phyloP scores from a whole-genome alignment of 2,888 invertebrate species.

The Timema podura region DNA sequence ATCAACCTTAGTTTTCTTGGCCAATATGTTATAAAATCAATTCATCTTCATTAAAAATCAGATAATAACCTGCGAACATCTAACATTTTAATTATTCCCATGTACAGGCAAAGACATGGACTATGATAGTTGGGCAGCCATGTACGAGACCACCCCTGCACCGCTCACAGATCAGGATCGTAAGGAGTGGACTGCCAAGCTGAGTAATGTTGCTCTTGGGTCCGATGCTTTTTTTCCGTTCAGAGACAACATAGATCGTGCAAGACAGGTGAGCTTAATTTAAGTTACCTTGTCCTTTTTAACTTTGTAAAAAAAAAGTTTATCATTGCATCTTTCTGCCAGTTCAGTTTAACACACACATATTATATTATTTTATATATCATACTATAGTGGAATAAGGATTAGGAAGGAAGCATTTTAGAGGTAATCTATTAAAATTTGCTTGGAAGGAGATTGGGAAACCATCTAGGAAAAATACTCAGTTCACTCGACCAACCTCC shows the following conservation, averaged over 20 bases:
- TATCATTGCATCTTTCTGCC: not conserved
- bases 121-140: conserved; percentile 63
- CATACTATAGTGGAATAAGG: too few relatives aligned
- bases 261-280: conserved; percentile 63
- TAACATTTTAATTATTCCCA: conserved; percentile 3
- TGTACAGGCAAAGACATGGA: conserved; percentile 73
- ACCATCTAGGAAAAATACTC: too few relatives aligned
- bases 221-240: conserved; percentile 99
- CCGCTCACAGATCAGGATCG: conserved; percentile 65
- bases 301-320: not conserved
- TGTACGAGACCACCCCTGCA: conserved; percentile 71
- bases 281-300: too few relatives aligned
- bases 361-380: too few relatives aligned
- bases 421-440: too few relatives aligned
- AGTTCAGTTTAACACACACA: not conserved
- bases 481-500: too few relatives aligned
- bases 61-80: not conserved
- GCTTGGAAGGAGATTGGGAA: too few relatives aligned
- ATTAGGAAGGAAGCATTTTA: too few relatives aligned
- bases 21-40: too few relatives aligned
- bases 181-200: conserved; percentile 61
- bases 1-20: too few relatives aligned
- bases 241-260: conserved; percentile 93
- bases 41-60: not conserved
- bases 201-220: conserved; percentile 78